Percentiles rank a stretch among this genome's conserved stretches.
Conservation (phyloP, 1,140 invertebrate species). For the Pachypsylla venusta region DNA sequence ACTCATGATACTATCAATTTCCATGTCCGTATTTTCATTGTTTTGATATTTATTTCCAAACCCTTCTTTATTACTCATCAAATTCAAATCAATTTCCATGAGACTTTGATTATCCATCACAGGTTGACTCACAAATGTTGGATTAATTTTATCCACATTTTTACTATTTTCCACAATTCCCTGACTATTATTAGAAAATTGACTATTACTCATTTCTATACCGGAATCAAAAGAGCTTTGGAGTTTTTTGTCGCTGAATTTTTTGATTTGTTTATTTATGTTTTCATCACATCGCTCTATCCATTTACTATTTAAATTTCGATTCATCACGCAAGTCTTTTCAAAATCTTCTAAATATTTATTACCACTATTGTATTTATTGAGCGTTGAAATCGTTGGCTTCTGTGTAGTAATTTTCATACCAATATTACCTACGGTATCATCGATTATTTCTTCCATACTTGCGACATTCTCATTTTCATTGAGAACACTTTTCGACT, state of each 20-base stretch:
- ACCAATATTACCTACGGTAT: neutral
- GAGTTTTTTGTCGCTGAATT: neutral
- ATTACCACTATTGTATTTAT: neutral
- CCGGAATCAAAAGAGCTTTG: conserved; percentile 27
- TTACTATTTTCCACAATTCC: neutral
- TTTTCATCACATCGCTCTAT: conserved; percentile 32
- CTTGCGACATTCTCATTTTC: conserved; percentile 29
- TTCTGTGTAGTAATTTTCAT: neutral
- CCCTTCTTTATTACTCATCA: too few species aligned
- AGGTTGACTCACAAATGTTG: neutral
- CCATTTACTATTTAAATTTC: conserved; percentile 38
- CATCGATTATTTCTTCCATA: conserved; percentile 19
- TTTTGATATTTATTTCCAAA: too few species aligned
- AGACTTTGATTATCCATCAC: too few species aligned
- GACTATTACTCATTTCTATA: conserved; percentile 19
- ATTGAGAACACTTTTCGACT: too few species aligned
- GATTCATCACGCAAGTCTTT: too few species aligned
- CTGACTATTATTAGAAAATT: conserved; percentile 4
- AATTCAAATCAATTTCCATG: too few species aligned
- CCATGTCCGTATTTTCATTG: too few species aligned
- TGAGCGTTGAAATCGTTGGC: neutral
- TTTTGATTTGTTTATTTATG: conserved; percentile 17
- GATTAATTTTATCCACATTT: neutral
- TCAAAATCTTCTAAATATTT: too few species aligned
- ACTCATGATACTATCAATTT: too few species aligned